A percentile compares a stretch with the other conserved stretches of the same genome.
Evolutionary conservation across 2,888 invertebrate species (phyloP).

Genomic region (Drosophila histrio): DNA sequence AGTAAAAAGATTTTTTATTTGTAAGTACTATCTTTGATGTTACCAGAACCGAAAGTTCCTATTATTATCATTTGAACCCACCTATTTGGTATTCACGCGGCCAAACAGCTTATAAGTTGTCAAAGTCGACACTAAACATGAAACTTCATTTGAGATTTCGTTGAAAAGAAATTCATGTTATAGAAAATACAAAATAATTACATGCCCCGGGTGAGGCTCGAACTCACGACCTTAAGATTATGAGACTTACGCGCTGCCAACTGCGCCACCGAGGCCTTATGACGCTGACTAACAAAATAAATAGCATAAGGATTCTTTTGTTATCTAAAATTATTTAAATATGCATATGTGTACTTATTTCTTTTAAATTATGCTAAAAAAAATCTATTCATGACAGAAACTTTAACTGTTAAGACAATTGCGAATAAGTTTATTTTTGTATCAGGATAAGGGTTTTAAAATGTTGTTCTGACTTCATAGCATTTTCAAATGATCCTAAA

Average conservation of each 20-base stretch:
- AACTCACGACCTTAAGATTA: slow-evolving; percentile 84
- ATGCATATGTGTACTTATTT: not conserved
- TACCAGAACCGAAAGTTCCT: not conserved
- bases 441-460: not conserved
- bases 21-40: not conserved
- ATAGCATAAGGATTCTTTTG: not conserved
- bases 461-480: not conserved
- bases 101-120: not conserved
- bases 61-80: not conserved
- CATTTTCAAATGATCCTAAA: not conserved
- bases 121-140: not conserved
- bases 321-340: not conserved
- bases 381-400: not conserved
- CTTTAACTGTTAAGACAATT: not conserved
- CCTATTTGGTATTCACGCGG: not conserved
- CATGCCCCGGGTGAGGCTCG: slow-evolving; percentile 83
- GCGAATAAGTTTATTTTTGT: not conserved
- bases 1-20: not conserved
- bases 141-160: not conserved
- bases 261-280: slow-evolving; percentile 84
- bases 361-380: not conserved
- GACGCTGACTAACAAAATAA: slow-evolving; percentile 6
- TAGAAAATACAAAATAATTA: slow-evolving; percentile 29
- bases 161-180: not conserved
- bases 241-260: slow-evolving; percentile 85